These are phyloP conservation scores for Aphodius granarius DNA, from an alignment of 2,888 invertebrate species.

Conservation along the genomic window DNA sequence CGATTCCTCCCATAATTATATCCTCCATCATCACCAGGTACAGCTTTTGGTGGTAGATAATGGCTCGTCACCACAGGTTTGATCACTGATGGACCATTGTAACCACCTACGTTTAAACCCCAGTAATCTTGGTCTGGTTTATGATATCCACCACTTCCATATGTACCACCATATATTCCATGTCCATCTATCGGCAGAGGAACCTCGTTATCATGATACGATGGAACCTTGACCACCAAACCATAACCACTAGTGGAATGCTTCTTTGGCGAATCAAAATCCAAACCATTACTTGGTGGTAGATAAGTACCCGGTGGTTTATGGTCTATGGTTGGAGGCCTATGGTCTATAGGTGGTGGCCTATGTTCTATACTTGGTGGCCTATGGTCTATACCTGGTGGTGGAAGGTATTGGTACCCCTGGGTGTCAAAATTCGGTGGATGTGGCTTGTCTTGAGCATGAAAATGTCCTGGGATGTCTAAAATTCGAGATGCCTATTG, in stretches of 20 bases:
- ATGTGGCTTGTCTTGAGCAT: not conserved
- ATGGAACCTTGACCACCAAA: not conserved
- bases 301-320: not conserved
- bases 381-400: not conserved
- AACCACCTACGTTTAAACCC: slow-evolving; percentile 36
- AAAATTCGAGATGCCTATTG: not conserved
- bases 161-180: slow-evolving; percentile 46
- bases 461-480: not conserved
- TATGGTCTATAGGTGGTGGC: not conserved
- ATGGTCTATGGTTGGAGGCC: too few relatives aligned
- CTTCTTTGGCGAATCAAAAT: not conserved
- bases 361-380: not conserved
- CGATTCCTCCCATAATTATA: too few relatives aligned
- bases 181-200: slow-evolving; percentile 43
- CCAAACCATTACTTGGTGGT: not conserved
- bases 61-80: not conserved
- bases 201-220: not conserved
- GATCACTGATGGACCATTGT: not conserved
- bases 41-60: slow-evolving; percentile 6
- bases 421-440: not conserved
- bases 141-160: slow-evolving; percentile 43
- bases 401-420: slow-evolving; percentile 6
- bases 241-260: slow-evolving; percentile 3
- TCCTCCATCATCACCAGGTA: too few relatives aligned
- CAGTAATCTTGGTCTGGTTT: slow-evolving; percentile 42